These are phyloP conservation scores for Toxostoma redivivum DNA, from an alignment of 2,113 vertebrate species.

Conservation along the genomic window DNA sequence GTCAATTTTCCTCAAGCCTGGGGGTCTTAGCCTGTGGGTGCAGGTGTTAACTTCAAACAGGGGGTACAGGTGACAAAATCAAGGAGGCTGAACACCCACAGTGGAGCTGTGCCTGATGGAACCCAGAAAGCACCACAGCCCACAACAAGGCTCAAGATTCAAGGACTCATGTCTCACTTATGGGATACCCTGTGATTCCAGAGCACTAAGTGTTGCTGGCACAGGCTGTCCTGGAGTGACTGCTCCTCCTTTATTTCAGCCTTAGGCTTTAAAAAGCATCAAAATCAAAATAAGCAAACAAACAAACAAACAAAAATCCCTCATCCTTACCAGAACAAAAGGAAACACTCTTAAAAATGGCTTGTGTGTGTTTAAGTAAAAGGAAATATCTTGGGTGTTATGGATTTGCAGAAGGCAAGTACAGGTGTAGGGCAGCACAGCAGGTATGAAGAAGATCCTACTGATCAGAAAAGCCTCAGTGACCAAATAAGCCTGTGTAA, in stretches of 20 bases:
- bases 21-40: neutral
- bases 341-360: neutral
- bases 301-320: neutral
- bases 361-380: neutral
- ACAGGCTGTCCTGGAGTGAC: neutral
- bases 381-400: neutral
- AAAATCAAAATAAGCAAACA: neutral
- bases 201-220: neutral
- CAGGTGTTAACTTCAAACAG: neutral
- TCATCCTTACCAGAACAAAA: neutral
- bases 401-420: neutral
- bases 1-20: neutral
- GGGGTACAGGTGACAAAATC: fast-evolving
- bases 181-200: neutral
- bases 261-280: neutral
- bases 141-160: neutral
- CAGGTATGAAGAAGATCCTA: neutral
- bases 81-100: fast-evolving
- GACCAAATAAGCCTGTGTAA: neutral
- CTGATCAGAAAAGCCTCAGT: neutral
- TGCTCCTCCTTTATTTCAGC: neutral
- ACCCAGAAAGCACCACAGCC: neutral
- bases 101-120: neutral
- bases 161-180: fast-evolving
- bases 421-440: neutral